These are phyloP conservation scores for Linnaemya tessellans DNA, from an alignment of 2,888 invertebrate genomes.

Conservation along the genomic window DNA sequence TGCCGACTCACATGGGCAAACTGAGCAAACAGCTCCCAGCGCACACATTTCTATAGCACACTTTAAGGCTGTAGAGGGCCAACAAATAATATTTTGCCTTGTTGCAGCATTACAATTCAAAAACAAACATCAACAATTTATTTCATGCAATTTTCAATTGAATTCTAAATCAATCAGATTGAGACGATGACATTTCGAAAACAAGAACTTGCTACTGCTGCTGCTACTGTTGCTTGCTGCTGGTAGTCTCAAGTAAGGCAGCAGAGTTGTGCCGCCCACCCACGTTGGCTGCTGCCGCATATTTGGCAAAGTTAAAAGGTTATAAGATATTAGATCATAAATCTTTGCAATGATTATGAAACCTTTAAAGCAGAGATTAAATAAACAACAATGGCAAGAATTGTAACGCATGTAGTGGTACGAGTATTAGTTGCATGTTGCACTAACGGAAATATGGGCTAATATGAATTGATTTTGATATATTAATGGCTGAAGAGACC, in stretches of 20 bases:
- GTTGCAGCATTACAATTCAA: conserved; percentile 26
- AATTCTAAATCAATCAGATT: conserved; percentile 83
- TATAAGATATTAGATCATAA: conserved; percentile 73
- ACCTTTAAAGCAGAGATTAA: conserved; percentile 50
- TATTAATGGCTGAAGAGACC: conserved; percentile 78
- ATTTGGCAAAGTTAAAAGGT: conserved; percentile 40
- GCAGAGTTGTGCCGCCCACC: neutral
- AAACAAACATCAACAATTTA: conserved; percentile 77
- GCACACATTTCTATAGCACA: conserved; percentile 7
- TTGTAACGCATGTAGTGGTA: conserved; percentile 5
- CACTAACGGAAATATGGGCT: conserved; percentile 72
- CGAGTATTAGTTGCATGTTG: conserved; percentile 35
- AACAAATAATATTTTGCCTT: conserved; percentile 10
- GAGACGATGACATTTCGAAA: conserved; percentile 73
- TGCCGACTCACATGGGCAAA: conserved; percentile 53
- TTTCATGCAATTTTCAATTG: conserved; percentile 82
- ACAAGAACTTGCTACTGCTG: conserved; percentile 29
- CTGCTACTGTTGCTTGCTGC: neutral
- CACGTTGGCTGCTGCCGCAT: neutral
- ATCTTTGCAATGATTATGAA: conserved; percentile 68
- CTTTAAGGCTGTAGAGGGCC: conserved; percentile 17
- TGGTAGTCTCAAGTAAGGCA: conserved; percentile 32
- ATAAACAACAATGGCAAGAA: conserved; percentile 48
- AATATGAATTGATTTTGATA: conserved; percentile 82
- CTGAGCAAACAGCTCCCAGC: neutral